Evolutionary conservation across 2,113 vertebrate genomes (phyloP).

Genomic region (Physeter macrocephalus): DNA sequence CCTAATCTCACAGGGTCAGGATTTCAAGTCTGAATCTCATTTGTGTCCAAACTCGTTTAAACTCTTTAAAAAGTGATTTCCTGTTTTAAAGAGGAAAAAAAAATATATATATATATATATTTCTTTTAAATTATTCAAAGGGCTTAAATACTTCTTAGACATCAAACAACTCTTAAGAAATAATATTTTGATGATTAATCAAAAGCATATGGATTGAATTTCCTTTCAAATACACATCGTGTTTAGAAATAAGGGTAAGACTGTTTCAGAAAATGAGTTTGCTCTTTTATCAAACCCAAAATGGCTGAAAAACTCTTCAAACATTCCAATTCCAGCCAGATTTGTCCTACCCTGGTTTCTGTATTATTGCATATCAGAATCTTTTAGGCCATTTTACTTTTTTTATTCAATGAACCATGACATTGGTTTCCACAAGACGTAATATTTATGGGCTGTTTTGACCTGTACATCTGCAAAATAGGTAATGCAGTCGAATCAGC

Average conservation of each 20-base stretch:
- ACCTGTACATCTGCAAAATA: background rate
- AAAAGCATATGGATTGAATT: slow-evolving; percentile 70
- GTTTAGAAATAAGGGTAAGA: slow-evolving; percentile 52
- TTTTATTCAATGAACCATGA: background rate
- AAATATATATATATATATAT: slow-evolving; percentile 2
- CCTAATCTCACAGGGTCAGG: slow-evolving; percentile 52
- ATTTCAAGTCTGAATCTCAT: slow-evolving; percentile 69
- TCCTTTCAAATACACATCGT: slow-evolving; percentile 58
- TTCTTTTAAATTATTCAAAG: slow-evolving; percentile 63
- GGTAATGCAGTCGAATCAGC: background rate
- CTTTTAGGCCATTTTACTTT: background rate
- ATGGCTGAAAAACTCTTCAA: slow-evolving; percentile 19
- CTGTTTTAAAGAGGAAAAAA: slow-evolving; percentile 59
- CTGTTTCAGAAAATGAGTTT: slow-evolving; percentile 26
- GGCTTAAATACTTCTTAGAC: slow-evolving; percentile 69
- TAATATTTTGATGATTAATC: slow-evolving; percentile 77
- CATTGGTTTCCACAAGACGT: slow-evolving; percentile 1
- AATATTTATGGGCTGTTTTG: background rate
- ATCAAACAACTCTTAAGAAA: slow-evolving; percentile 72
- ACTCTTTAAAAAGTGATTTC: slow-evolving; percentile 73
- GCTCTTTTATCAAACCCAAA: slow-evolving; percentile 49
- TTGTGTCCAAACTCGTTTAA: slow-evolving; percentile 65
- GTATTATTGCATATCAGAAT: background rate
- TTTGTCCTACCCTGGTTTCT: background rate
- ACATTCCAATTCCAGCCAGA: background rate